Base-by-base conservation (phyloP, 2,888 invertebrate species). In the Sericinus montela region DNA sequence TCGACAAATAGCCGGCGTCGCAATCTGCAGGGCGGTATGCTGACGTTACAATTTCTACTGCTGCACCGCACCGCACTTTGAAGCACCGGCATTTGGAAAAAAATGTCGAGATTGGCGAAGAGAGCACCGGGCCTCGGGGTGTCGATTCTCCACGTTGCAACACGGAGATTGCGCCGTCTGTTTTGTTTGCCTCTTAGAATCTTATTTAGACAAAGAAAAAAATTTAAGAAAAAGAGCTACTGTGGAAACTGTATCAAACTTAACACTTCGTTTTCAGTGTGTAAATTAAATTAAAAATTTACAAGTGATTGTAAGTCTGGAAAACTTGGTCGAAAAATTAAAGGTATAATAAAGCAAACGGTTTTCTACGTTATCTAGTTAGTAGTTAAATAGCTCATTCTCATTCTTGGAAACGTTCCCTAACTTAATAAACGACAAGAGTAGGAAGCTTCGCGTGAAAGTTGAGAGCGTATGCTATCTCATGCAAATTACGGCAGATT, bases 401-500 rank as follows among this genome's bases (percentile, higher is more conserved):
- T 78, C 78, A 85, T 86, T 86, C 86, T 81, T 78, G 80, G 75
- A 80, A 85, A 85, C 81, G 84, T 83, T 80, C 75, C 78, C 71
- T 81, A 81, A 84, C 74, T 85, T 87, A 84, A 87, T 87, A 86
- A 86, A 85, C 80, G 85, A 76, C 82, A 85, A 80, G 82, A 84
- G 82, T 79, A 80, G 78, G 79, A 81, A 85, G 83, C 81, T 79
- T 73, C 79, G 80, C 83, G 81, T 79, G 82, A 87, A 88, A 88
- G 86, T 87, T 86, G 84, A 81, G 82, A 86, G 84, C 88, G 85
- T 88, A 88, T 87, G 88, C 87, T 87, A 86, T 88, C 86, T 88
- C 86, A 88, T 87, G 87, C 86, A 88, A 88, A 88, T 88, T 88
- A 86, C 85, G 75, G 80, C 72, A 88, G 87, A 88, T 88, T 87